Conservation (phyloP, 2,113 vertebrate genomes). For the Poicephalus gulielmi region DNA sequence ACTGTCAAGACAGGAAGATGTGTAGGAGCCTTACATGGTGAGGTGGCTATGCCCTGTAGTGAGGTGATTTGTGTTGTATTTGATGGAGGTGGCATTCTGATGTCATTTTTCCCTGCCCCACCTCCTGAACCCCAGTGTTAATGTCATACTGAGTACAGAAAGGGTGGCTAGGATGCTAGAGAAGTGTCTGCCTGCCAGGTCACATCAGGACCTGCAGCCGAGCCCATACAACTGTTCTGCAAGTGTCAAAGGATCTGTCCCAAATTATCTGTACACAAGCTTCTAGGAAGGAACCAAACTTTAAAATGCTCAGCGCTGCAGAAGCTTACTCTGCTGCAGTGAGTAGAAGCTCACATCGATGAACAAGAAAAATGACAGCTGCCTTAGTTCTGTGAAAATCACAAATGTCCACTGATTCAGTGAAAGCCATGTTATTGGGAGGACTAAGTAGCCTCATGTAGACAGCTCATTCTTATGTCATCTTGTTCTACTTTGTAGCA, state of each 20-base stretch:
- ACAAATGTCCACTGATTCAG: neutral
- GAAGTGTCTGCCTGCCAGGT: neutral
- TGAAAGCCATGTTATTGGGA: neutral
- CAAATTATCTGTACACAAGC: neutral
- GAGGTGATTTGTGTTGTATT: neutral
- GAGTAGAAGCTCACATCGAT: neutral
- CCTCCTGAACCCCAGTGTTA: neutral
- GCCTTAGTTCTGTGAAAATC: neutral
- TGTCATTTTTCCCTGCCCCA: neutral
- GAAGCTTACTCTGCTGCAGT: neutral
- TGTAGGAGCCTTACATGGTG: neutral
- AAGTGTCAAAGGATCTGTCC: neutral
- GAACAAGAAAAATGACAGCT: neutral
- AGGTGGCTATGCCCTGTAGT: neutral
- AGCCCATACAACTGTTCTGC: neutral
- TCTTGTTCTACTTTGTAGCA: neutral
- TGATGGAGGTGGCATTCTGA: neutral
- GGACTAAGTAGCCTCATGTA: neutral
- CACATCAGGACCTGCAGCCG: neutral
- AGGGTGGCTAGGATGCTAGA: neutral
- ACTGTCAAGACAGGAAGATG: neutral
- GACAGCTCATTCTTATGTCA: neutral
- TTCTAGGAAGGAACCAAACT: neutral
- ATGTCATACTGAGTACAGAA: neutral
- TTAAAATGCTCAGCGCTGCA: neutral